Evolutionary conservation across 2,113 vertebrate species (phyloP), one percentile per base, ranked within the genome.

Genomic region (Boulengeromyrus knoepffleri): DNA sequence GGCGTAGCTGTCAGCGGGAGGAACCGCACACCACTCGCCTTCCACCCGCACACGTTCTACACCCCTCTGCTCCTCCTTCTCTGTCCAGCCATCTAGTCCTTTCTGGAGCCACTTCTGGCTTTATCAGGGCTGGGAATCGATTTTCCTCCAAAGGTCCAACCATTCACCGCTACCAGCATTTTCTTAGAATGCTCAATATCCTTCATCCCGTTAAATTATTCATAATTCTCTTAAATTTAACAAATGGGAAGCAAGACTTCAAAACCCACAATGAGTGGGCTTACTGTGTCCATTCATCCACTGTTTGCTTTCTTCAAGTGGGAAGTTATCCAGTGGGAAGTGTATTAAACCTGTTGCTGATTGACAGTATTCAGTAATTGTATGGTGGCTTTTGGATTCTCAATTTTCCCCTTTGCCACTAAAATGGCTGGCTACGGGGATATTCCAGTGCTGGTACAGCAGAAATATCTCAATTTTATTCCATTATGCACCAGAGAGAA

Each of bases 1-100:
- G 97, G 99, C 98, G 99, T 98, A 99, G 97, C 97, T 99, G 98
- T 99, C 98, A 99, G 97, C 97, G 0, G 42, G 85, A 50, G 27
- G 85, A 86, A 97, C 97, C 92, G 94, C 90, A 92, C 95, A 94
- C 97, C 96, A 95, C 94, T 95, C 92, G 95, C 94, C 94, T 94
- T 95, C 96, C 97, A 96, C 95, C 92, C 74, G 12, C 36, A 80
- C 36, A 80, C 31, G 0, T 95, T 95, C 94, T 96, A 95, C 92
- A 94, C 95, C 66, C 92, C 92, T 95, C 83, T 42, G 80, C 89
- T 89, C 88, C n/a, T 31, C 74, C 50, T 21, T 21, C 17, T 49
- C 74, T 66, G n/a, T 58, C 31, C 8, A 87, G 3, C 42, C 45
- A 77, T 45, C 27, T 39, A 42, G 12, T 39, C 31, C 49, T 39